phyloP scores from a whole-genome alignment of 2,888 invertebrate genomes.

The Nezara viridula region DNA sequence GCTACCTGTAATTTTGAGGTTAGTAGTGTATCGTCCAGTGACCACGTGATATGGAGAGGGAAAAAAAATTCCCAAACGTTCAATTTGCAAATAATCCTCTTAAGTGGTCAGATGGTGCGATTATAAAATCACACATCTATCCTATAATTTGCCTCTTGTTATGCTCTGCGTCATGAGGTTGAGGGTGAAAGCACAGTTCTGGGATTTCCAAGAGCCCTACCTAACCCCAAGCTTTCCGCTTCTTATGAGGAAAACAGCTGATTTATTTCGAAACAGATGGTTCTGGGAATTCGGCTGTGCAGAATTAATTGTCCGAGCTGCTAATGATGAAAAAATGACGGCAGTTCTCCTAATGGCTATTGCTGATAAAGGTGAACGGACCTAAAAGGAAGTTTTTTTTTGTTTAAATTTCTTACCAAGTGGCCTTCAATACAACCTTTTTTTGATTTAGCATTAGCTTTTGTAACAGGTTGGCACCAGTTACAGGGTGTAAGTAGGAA shows the following conservation, averaged over 20 bases:
- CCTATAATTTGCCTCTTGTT: neutral
- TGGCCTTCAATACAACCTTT: neutral
- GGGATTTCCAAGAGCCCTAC: constrained; percentile 1
- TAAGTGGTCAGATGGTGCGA: neutral
- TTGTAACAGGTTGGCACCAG: neutral
- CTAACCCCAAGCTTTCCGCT: neutral
- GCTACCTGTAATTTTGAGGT: neutral
- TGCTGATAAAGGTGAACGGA: constrained; percentile 16
- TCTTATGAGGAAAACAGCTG: neutral
- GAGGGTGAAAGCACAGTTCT: constrained; percentile 11
- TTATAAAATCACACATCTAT: constrained; percentile 7
- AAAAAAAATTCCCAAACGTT: neutral
- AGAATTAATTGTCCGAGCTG: neutral
- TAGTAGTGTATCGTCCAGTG: neutral
- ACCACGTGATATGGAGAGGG: neutral
- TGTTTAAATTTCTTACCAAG: neutral
- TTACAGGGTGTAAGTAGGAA: no score
- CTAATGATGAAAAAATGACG: neutral
- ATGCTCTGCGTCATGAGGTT: neutral
- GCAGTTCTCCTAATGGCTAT: neutral
- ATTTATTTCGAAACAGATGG: constrained; percentile 28
- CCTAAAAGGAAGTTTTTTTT: neutral
- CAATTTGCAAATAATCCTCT: neutral
- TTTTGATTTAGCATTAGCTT: neutral
- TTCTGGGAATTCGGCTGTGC: neutral